Evolutionary conservation across 2,888 invertebrate genomes (phyloP), one percentile per base, ranked within the genome.

Genomic region (Lapara coniferarum): DNA sequence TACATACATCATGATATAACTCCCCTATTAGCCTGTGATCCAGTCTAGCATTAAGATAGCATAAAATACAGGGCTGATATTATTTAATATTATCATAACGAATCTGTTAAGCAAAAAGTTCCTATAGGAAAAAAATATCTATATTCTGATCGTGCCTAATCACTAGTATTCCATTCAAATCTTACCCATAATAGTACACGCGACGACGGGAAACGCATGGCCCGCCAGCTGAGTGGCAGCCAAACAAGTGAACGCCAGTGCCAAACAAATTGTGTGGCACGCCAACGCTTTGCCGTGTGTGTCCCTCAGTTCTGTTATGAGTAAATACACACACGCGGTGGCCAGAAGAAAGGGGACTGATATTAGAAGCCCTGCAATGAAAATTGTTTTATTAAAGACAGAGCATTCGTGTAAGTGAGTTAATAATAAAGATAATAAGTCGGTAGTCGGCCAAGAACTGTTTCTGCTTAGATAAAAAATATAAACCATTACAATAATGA

Each of bases 201-300:
- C 86, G 10, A 89, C 77, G 59, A 83, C 78, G 25, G 94, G 89
- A 68, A 95, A 92, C 16, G 93, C 89, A 71, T 90, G 88, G 8
- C 94, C 94, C 56, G 92, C 91, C 53, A 95, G 85, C 77, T 95
- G 95, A 19, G 94, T 94, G 66, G 94, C 83, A 0, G 95, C 95
- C 74, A 95, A 85, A 70, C 94, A 93, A 8, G 88, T 86, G 78
- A 95, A 95, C 7, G 95, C 95, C 16, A 95, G 73, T 0, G 95
- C 94, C 70, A 95, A 83, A 75, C 94, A 95, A 70, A 92, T 88
- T 8, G 94, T 92, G 77, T 95, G 95, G 77, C 94, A 93, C 19
- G 95, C 95, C 72, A 95, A 85, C 0, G 95, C 92, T 76, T 94
- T 94, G 13, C 95, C 95, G 73, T 95, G 94, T 0, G 94, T 91